Base-by-base conservation (phyloP, 2,888 invertebrate species). In the Polyommatus iphigenia region DNA sequence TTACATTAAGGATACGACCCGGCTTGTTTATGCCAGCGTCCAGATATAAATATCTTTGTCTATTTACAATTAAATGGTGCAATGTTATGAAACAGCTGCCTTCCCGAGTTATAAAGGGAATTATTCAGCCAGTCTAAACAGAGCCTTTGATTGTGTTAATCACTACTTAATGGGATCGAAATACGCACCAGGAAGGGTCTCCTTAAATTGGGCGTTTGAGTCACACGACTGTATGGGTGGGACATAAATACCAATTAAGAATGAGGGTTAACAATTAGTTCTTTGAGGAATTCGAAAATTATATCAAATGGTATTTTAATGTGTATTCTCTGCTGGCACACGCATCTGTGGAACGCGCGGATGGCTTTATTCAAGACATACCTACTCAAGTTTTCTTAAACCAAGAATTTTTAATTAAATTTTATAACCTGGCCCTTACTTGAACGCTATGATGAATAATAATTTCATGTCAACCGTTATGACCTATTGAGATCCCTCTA, bases 21-120 rank as follows among this genome's bases (percentile, higher is more conserved):
- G 83, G 80, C 83, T 85, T 91, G 91, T 92, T 93, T 92, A 92
- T 87, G 86, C 85, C 85, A 83, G 87, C 86, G 88, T 86, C 87
- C 89, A 91, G 91, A 92, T 92, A 93, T 91, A 93, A 92, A 94
- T 93, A 93, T 92, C 91, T 91, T 89, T 90, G 90, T 91, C 91
- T 93, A 92, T 93, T 92, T 91, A 93, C 89, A 91, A 90, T 92
- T 91, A 92, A 92, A 92, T 89, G 89, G 90, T 87, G 87, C 85
- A 87, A 88, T 91, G 91, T 90, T 91, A 91, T 85, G 88, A 90
- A 89, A 87, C 93, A 93, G 92, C 93, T 92, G 93, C 93, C 90
- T 67, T 32, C 87, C 87, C 87, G 88, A 88, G 91, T 88, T 93
- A 91, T 92, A 91, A 91, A 91, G 88, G 87, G 89, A 90, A 91